Conservation (phyloP, 1,140 invertebrate genomes). For the Listronotus oregonensis region DNA sequence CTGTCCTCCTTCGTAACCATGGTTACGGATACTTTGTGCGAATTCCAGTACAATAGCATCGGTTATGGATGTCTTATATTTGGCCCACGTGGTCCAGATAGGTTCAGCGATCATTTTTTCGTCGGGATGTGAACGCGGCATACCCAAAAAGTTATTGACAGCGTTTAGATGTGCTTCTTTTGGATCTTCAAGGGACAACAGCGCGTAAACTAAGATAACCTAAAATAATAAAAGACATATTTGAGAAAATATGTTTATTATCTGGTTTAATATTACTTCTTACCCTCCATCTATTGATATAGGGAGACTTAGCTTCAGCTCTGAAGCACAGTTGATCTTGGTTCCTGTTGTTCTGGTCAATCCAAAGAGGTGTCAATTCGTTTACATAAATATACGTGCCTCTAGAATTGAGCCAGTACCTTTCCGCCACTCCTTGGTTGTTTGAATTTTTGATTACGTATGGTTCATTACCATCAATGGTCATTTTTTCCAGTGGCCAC, state of each 20-base stretch:
- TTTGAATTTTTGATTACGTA: constrained; percentile 65
- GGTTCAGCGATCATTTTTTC: constrained; percentile 75
- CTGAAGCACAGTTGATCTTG: constrained; percentile 56
- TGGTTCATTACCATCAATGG: constrained; percentile 58
- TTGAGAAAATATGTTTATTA: constrained; percentile 54
- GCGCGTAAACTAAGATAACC: constrained; percentile 62
- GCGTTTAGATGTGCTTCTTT: constrained; percentile 67
- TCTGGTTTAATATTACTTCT: no score
- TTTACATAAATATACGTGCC: constrained; percentile 70
- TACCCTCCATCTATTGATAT: constrained; percentile 31
- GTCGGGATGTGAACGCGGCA: constrained; percentile 65
- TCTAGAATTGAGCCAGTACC: constrained; percentile 74
- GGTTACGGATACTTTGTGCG: constrained; percentile 69
- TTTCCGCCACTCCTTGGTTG: constrained; percentile 71
- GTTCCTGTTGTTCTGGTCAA: constrained; percentile 69
- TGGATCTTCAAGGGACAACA: constrained; percentile 64
- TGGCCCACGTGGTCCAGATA: constrained; percentile 92
- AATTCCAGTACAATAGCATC: constrained; percentile 70
- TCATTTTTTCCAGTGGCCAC: constrained; percentile 69
- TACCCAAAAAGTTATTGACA: constrained; percentile 62
- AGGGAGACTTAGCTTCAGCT: constrained; percentile 33
- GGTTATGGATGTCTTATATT: constrained; percentile 73
- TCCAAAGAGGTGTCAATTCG: constrained; percentile 68
- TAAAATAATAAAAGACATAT: no score
- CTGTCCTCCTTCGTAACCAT: constrained; percentile 79